Conservation (phyloP, 2,113 vertebrate species). For the Chauna torquata region DNA sequence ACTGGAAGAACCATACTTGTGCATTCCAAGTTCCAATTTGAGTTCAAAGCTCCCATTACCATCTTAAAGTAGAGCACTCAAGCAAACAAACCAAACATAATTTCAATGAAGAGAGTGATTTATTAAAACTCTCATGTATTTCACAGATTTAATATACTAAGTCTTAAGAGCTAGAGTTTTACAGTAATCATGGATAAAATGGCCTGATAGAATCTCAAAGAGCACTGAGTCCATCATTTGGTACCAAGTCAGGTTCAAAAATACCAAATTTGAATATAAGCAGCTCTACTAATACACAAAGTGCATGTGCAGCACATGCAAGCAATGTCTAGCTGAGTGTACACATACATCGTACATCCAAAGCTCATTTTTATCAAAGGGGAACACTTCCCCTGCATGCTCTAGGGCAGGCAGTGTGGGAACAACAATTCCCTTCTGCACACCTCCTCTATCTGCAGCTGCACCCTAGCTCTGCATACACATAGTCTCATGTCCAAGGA, state of each 20-base stretch:
- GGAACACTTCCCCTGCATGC: not conserved
- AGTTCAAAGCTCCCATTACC: not conserved
- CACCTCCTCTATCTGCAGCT: not conserved
- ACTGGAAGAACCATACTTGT: not conserved
- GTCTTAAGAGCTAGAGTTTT: not conserved
- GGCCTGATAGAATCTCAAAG: not conserved
- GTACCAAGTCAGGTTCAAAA: not conserved
- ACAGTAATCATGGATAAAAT: not conserved
- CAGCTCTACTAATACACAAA: not conserved
- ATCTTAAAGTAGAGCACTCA: not conserved
- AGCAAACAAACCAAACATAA: not conserved
- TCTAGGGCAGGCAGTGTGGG: not conserved
- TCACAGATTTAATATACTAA: not conserved
- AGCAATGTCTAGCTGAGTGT: not conserved
- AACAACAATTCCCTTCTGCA: not conserved
- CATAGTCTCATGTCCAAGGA: not conserved
- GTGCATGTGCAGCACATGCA: accelerated
- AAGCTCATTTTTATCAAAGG: not conserved
- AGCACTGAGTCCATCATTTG: not conserved
- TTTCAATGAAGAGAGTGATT: not conserved
- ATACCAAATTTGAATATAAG: not conserved
- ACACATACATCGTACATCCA: no score
- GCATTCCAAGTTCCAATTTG: not conserved
- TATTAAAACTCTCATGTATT: not conserved
- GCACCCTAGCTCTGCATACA: not conserved